A percentile compares a stretch with the other conserved stretches of the same genome.
Evolutionary conservation across 2,888 invertebrate genomes (phyloP).

Genomic region (Nomada ferruginata): DNA sequence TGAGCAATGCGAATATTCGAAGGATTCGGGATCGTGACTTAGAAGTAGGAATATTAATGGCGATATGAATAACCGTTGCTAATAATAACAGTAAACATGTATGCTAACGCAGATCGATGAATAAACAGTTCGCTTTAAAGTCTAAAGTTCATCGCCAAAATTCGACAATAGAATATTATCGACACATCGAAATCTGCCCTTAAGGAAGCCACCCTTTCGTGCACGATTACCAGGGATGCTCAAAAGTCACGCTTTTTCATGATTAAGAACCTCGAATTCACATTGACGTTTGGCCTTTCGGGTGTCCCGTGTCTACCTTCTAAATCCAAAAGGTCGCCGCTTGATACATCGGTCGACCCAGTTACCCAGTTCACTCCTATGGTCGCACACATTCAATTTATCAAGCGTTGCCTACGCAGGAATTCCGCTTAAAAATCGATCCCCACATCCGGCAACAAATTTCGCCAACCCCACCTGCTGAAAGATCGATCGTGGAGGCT

Average conservation of each 20-base stretch:
- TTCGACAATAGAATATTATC: neutral
- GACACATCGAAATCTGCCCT: neutral
- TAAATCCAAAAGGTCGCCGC: constrained; percentile 59
- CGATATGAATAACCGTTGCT: no score
- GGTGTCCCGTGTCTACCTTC: constrained; percentile 42
- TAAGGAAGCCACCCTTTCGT: neutral
- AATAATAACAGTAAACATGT: no score
- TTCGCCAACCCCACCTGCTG: neutral
- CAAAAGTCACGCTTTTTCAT: constrained; percentile 38
- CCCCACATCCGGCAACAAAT: constrained; percentile 10
- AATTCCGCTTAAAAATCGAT: constrained; percentile 50
- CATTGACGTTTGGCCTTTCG: constrained; percentile 61
- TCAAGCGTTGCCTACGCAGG: constrained; percentile 42
- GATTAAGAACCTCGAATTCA: constrained; percentile 32
- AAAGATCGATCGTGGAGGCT: constrained; percentile 11
- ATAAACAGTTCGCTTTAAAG: no score
- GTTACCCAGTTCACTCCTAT: constrained; percentile 51
- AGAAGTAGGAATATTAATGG: no score
- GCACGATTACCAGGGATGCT: neutral
- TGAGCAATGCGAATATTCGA: no score
- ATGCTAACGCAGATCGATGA: no score
- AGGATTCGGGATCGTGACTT: no score
- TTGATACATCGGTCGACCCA: constrained; percentile 65
- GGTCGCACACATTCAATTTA: constrained; percentile 40
- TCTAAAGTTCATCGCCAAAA: neutral